A percentile compares a stretch with the other conserved stretches of the same genome.
phyloP scores from a whole-genome alignment of 2,888 invertebrate genomes.

The Laspeyria flexula region DNA sequence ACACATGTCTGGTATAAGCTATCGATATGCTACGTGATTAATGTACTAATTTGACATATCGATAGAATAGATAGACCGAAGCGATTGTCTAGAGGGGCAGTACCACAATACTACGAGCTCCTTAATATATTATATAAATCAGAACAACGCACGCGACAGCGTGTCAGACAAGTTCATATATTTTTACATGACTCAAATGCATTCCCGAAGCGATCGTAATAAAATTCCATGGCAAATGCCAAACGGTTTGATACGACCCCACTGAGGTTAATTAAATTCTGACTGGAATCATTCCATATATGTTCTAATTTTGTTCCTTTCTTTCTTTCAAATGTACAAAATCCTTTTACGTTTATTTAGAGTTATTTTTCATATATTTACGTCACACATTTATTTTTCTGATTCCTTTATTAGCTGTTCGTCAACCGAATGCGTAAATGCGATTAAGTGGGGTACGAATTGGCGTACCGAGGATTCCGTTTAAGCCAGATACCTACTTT shows the following conservation, averaged over 20 bases:
- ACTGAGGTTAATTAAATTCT: constrained; percentile 57
- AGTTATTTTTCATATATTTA: constrained; percentile 21
- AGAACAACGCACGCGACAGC: too few relatives aligned
- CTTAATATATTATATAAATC: too few relatives aligned
- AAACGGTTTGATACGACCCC: constrained; percentile 36
- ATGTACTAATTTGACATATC: too few relatives aligned
- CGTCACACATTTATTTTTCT: constrained; percentile 6
- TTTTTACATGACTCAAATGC: constrained; percentile 25
- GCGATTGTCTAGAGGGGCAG: too few relatives aligned
- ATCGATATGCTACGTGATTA: too few relatives aligned
- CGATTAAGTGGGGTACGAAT: background rate
- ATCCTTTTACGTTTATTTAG: constrained; percentile 33
- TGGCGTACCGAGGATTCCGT: background rate
- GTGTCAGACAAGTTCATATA: too few relatives aligned
- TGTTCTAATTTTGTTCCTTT: constrained; percentile 14
- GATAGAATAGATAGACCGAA: too few relatives aligned
- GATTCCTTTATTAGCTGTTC: constrained; percentile 15
- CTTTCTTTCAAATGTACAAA: constrained; percentile 23
- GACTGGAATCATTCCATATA: constrained; percentile 41
- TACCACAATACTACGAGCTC: too few relatives aligned
- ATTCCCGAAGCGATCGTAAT: constrained; percentile 40
- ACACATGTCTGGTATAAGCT: too few relatives aligned
- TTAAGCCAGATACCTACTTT: background rate
- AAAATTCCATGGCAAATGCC: constrained; percentile 51
- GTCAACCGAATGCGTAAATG: constrained; percentile 14